phyloP scores from a whole-genome alignment of 2,113 vertebrate species.

The Rhipidura dahli region DNA sequence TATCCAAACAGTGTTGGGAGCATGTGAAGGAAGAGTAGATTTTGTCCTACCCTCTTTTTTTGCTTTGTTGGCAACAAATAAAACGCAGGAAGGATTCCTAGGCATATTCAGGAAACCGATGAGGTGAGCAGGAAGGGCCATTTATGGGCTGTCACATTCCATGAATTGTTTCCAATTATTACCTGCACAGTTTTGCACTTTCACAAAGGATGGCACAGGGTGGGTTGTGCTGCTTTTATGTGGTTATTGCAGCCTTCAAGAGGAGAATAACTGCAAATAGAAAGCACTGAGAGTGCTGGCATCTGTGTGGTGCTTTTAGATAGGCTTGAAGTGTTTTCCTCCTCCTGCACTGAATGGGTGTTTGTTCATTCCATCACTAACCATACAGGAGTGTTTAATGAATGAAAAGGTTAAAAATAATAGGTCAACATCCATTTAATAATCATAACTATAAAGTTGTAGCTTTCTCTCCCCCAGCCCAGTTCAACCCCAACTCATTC shows the following conservation, averaged over 20 bases:
- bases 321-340: background rate
- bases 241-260: background rate
- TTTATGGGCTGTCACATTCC: background rate
- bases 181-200: background rate
- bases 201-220: background rate
- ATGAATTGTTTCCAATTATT: background rate
- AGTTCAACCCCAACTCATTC: background rate
- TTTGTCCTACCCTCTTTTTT: background rate
- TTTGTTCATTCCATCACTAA: background rate
- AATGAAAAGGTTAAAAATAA: background rate
- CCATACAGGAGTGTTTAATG: background rate
- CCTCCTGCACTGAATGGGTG: background rate
- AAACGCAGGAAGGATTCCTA: background rate
- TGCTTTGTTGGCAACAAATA: background rate
- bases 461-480: background rate
- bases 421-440: background rate
- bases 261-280: background rate
- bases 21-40: background rate
- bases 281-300: background rate
- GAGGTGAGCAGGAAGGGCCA: background rate
- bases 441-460: background rate
- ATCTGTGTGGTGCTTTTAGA: background rate
- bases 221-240: background rate
- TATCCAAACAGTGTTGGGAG: background rate
- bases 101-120: background rate